phyloP scores from a whole-genome alignment of 2,797 vertebrate genomes.

The Sebastes matsubarae region DNA sequence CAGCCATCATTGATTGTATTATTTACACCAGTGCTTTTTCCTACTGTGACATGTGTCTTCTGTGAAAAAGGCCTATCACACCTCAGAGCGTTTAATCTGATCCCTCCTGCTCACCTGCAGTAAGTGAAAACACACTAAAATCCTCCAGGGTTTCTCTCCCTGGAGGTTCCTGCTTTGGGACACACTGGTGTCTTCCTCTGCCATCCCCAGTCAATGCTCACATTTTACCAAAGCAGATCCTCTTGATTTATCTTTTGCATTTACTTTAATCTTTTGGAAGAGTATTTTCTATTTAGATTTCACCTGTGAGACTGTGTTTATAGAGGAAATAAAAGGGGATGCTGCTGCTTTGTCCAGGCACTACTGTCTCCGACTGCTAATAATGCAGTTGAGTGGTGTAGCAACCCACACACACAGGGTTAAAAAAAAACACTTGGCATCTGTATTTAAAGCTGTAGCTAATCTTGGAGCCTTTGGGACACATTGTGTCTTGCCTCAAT shows the following conservation, averaged over 20 bases:
- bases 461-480: conserved; percentile 59
- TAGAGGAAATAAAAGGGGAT: conserved; percentile 34
- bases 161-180: neutral
- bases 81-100: neutral
- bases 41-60: neutral
- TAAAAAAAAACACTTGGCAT: conserved; percentile 68
- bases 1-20: neutral
- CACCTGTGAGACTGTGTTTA: conserved; percentile 18
- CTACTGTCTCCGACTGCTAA: conserved; percentile 38
- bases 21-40: conserved; percentile 1
- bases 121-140: neutral
- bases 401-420: conserved; percentile 46
- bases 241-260: neutral
- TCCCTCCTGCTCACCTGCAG: neutral
- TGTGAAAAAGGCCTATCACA: neutral
- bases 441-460: conserved; percentile 65
- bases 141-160: neutral
- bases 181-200: neutral
- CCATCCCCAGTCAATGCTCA: neutral
- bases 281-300: neutral
- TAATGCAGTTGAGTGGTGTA: conserved; percentile 58
- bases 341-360: conserved; percentile 30
- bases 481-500: conserved; percentile 72
- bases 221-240: neutral
- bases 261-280: neutral